Evolutionary conservation across 2,888 invertebrate genomes (phyloP).

Genomic region (Lymantria dispar): DNA sequence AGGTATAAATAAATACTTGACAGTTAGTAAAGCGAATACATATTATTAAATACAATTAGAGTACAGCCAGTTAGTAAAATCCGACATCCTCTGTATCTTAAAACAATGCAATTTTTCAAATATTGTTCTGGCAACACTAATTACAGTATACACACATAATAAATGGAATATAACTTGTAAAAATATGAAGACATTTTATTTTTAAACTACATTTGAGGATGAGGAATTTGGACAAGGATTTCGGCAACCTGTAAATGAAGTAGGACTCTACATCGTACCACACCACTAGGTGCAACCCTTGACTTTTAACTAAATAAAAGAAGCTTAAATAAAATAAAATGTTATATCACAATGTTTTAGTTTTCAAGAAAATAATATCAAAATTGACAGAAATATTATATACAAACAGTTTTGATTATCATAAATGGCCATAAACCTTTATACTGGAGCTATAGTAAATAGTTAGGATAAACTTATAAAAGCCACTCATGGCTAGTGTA

Average conservation of each 20-base stretch:
- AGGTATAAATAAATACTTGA: slow-evolving; percentile 4
- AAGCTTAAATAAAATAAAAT: slow-evolving; percentile 42
- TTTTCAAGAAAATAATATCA: too few relatives aligned
- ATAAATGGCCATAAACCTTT: too few relatives aligned
- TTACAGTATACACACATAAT: slow-evolving; percentile 9
- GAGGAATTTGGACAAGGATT: slow-evolving; percentile 35
- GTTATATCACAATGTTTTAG: slow-evolving; percentile 7
- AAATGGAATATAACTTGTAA: slow-evolving; percentile 16
- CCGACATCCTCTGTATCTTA: too few relatives aligned
- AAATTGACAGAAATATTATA: too few relatives aligned
- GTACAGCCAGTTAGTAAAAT: too few relatives aligned
- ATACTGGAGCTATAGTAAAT: too few relatives aligned
- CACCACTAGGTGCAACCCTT: slow-evolving; percentile 27
- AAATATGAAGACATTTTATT: slow-evolving; percentile 4
- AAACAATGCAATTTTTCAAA: not conserved
- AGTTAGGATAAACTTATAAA: too few relatives aligned
- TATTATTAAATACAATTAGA: not conserved
- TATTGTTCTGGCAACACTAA: slow-evolving; percentile 16
- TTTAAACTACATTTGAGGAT: slow-evolving; percentile 22
- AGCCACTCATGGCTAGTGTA: too few relatives aligned
- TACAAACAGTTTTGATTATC: too few relatives aligned
- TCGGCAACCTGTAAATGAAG: slow-evolving; percentile 65
- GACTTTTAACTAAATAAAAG: slow-evolving; percentile 34
- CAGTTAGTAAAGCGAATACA: not conserved
- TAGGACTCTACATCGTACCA: slow-evolving; percentile 41